These are phyloP conservation scores for Caenorhabditis sp. DNA, from an alignment of 2,888 invertebrate species.

Conservation along the genomic window DNA sequence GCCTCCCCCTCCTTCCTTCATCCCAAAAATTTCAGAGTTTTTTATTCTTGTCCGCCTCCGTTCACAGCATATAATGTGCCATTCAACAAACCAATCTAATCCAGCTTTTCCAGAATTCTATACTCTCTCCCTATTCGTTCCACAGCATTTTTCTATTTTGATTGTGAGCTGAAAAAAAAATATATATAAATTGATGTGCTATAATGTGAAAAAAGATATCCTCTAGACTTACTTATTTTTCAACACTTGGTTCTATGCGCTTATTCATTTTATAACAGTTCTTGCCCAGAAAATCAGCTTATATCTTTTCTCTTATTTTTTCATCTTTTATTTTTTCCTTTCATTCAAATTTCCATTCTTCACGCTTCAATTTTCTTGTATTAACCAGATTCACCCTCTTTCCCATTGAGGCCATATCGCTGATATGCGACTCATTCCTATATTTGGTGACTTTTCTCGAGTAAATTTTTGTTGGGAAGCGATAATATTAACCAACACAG, in stretches of 20 bases:
- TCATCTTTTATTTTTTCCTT: no score
- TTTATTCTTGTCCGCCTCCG: constrained; percentile 15
- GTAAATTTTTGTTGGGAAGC: constrained; percentile 14
- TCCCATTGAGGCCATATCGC: constrained; percentile 28
- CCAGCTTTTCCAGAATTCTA: constrained; percentile 24
- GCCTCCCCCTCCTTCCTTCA: neutral
- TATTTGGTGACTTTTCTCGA: constrained; percentile 26
- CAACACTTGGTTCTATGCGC: constrained; percentile 51
- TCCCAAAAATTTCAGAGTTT: constrained; percentile 35
- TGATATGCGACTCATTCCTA: constrained; percentile 23
- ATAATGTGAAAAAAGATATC: constrained; percentile 3
- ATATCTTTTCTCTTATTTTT: neutral
- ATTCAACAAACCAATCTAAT: constrained; percentile 14
- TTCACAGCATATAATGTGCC: constrained; percentile 41
- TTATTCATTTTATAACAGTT: constrained; percentile 53
- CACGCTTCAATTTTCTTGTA: neutral
- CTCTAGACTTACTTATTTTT: constrained; percentile 1
- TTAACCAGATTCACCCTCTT: neutral
- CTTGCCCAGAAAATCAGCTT: constrained; percentile 55
- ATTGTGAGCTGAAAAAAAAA: constrained; percentile 5
- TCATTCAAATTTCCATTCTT: neutral
- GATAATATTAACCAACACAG: no score
- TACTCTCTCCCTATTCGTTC: neutral
- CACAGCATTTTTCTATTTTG: constrained; percentile 9
- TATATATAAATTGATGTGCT: constrained; percentile 53